Evolutionary conservation across 2,113 vertebrate species (phyloP).

Genomic region (Vimba vimba): DNA sequence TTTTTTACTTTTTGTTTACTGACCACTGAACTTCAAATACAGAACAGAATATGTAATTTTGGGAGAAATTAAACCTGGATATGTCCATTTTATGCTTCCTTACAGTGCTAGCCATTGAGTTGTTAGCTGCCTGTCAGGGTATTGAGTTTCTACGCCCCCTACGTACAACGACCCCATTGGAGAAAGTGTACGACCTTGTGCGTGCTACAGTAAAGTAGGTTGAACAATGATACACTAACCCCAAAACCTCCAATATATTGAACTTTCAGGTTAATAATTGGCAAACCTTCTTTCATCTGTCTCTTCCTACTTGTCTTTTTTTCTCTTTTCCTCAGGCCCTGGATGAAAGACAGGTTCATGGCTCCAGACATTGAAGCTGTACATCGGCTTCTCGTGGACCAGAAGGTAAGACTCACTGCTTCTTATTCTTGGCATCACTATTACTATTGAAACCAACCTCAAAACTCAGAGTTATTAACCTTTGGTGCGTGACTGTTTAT

Average conservation of each 20-base stretch:
- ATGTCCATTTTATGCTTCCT: slow-evolving; percentile 41
- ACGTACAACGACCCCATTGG: slow-evolving; percentile 93
- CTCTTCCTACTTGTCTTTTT: slow-evolving; percentile 4
- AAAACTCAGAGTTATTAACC: too few relatives aligned
- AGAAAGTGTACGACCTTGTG: slow-evolving; percentile 98
- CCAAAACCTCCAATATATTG: slow-evolving; percentile 60
- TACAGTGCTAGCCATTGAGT: slow-evolving; percentile 92
- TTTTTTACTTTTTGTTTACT: neutral
- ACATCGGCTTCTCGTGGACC: slow-evolving; percentile 88
- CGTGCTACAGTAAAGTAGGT: slow-evolving; percentile 93
- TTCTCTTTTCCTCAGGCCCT: slow-evolving; percentile 79
- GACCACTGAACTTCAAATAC: neutral
- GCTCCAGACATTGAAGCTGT: slow-evolving; percentile 92
- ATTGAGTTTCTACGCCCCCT: slow-evolving; percentile 98
- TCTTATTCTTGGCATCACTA: neutral
- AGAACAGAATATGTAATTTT: neutral
- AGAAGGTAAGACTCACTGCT: slow-evolving; percentile 80
- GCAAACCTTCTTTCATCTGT: slow-evolving; percentile 36
- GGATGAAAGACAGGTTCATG: slow-evolving; percentile 99
- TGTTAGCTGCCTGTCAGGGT: slow-evolving; percentile 94
- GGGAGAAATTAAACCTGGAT: neutral
- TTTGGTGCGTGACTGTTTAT: too few relatives aligned
- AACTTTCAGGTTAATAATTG: slow-evolving; percentile 69
- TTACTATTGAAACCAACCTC: neutral
- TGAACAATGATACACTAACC: slow-evolving; percentile 68